Evolutionary conservation across 2,113 vertebrate species (phyloP), one percentile per base, ranked within the genome.

Genomic region (Oceanodroma tethys): DNA sequence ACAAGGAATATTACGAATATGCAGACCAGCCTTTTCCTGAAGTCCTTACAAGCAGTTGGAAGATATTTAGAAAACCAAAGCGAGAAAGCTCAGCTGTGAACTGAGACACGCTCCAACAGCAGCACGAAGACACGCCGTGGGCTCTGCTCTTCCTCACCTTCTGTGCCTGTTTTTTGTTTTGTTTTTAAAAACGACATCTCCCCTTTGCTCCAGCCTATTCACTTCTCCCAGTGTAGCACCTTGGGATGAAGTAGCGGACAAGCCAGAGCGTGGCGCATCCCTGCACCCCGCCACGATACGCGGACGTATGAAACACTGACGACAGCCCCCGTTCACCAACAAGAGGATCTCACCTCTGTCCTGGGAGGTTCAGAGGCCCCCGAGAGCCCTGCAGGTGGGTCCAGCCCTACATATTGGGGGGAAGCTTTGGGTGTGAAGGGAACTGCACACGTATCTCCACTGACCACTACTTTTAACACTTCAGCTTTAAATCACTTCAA

Each of bases 291-390:
- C 25, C 59, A 26, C 6, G 5, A 16, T 2, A 22, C 6, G 1
- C 11, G 18, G 63, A 12, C 1, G 1, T 25, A 36, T 0, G n/a
- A 19, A 70, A 25, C 47, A 4, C 38, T 6, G 48, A 5, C 27
- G 14, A 32, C 34, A 65, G 48, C 40, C 82, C 48, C 47, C 32
- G 40, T 27, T 16, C 43, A 2, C 1, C 9, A 19, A 15, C 42
- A 16, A 15, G 29, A 16, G 9, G 84, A 30, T 34, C 20, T 6
- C 53, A 13, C 30, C n/a, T 30, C 43, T 30, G 16, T 25, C 30
- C 53, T 5, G 43, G 30, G 11, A 25, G 21, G 53, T 36, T 14
- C 3, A 20, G 32, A 52, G 56, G 32, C 9, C 11, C 42, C 22
- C 2, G 1, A 18, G 36, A 26, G 12, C 7, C 26, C 50, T 19